Evolutionary conservation across 2,888 invertebrate genomes (phyloP).

Genomic region (Meiosimyza decipiens): DNA sequence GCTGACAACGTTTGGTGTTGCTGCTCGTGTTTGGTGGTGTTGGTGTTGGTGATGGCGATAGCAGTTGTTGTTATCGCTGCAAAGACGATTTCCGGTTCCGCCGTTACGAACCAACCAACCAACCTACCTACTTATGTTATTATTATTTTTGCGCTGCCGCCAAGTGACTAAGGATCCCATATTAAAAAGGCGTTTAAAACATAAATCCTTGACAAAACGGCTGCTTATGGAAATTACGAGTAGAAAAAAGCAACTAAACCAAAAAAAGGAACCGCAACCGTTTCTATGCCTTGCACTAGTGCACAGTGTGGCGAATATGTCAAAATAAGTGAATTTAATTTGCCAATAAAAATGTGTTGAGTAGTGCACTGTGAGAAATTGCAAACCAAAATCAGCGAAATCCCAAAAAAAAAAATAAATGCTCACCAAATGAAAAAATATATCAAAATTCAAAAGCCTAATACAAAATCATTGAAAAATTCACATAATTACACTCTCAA

Average conservation of each 20-base stretch:
- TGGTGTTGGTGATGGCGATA: slow-evolving; percentile 10
- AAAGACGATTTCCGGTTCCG: slow-evolving; percentile 61
- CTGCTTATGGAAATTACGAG: slow-evolving; percentile 62
- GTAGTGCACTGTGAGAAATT: no score
- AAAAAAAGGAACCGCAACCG: not conserved
- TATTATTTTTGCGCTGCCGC: slow-evolving; percentile 43
- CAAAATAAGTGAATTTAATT: not conserved
- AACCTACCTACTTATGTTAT: slow-evolving; percentile 57
- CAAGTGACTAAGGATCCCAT: slow-evolving; percentile 49
- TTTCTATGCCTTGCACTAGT: not conserved
- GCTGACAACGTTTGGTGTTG: not conserved
- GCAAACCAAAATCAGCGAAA: no score
- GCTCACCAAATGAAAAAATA: no score
- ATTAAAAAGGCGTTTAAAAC: slow-evolving; percentile 62
- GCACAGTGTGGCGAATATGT: not conserved
- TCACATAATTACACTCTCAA: no score
- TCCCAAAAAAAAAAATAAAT: no score
- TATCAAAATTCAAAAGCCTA: no score
- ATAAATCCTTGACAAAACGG: slow-evolving; percentile 62
- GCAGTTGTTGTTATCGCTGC: slow-evolving; percentile 39
- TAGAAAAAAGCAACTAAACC: not conserved
- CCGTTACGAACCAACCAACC: slow-evolving; percentile 33
- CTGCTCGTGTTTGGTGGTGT: not conserved
- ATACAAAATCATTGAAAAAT: no score
- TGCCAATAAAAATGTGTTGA: not conserved